phyloP scores from a whole-genome alignment of 2,797 vertebrate species.

The Molothrus aeneus region DNA sequence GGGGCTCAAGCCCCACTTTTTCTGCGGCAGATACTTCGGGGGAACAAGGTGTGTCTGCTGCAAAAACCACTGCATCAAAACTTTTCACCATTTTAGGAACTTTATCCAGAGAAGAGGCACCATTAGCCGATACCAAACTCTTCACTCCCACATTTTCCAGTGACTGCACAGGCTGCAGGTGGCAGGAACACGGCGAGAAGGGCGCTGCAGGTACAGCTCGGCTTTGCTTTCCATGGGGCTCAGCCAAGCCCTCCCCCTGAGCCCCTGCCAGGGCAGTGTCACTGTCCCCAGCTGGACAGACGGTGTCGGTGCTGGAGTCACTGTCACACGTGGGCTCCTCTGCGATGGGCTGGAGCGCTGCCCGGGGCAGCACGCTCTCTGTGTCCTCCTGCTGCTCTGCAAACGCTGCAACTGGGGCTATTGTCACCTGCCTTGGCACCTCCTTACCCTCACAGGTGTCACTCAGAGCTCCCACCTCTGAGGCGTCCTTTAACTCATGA shows the following conservation, averaged over 20 bases:
- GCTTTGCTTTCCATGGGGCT: neutral
- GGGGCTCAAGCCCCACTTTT: neutral
- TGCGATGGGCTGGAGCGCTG: slow-evolving; percentile 41
- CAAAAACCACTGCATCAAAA: neutral
- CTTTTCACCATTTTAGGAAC: slow-evolving; percentile 52
- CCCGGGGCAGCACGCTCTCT: neutral
- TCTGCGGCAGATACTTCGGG: neutral
- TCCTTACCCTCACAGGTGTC: neutral
- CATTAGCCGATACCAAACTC: neutral
- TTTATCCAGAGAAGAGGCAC: slow-evolving; percentile 42
- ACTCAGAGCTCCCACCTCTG: neutral
- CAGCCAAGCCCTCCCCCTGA: neutral
- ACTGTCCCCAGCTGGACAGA: neutral
- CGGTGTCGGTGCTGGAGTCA: slow-evolving; percentile 36
- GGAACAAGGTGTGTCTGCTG: neutral
- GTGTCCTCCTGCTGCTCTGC: neutral
- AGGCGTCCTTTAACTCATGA: neutral
- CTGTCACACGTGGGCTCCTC: slow-evolving; percentile 55
- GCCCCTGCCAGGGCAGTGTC: neutral
- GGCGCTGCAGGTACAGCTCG: neutral
- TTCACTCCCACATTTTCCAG: neutral
- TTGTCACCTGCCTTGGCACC: neutral
- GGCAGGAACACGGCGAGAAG: neutral
- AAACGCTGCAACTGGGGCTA: neutral
- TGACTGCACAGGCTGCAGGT: neutral